A percentile compares a stretch with the other conserved stretches of the same genome.
Evolutionary conservation across 2,888 invertebrate genomes (phyloP).

Genomic region (Pelosia muscerda): DNA sequence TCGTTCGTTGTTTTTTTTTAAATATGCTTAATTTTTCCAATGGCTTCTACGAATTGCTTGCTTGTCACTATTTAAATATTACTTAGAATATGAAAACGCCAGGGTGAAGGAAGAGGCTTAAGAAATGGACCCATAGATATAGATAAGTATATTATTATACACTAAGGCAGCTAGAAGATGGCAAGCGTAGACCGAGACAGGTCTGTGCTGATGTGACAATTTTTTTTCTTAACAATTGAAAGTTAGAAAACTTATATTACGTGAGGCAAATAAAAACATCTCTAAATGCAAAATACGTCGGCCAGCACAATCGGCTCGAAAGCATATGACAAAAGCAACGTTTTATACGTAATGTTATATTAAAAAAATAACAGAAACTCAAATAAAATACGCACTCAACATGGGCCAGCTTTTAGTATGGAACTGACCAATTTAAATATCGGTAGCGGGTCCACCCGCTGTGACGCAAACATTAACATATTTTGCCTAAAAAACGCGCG

Average conservation of each 20-base stretch:
- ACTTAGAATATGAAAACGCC: too few species aligned
- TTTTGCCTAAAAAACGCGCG: slow-evolving; percentile 79
- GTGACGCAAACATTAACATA: slow-evolving; percentile 81
- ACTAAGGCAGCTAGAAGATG: too few species aligned
- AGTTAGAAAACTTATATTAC: not conserved
- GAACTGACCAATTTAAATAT: slow-evolving; percentile 79
- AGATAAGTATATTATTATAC: too few species aligned
- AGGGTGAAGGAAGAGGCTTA: too few species aligned
- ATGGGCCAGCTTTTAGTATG: slow-evolving; percentile 36
- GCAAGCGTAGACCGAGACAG: too few species aligned
- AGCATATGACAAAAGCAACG: not conserved
- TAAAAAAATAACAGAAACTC: slow-evolving; percentile 37
- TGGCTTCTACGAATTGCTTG: too few species aligned
- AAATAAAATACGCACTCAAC: slow-evolving; percentile 34
- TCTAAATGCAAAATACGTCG: too few species aligned
- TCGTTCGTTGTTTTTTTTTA: not conserved
- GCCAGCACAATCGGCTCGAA: too few species aligned
- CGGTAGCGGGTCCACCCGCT: slow-evolving; percentile 72
- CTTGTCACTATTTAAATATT: too few species aligned
- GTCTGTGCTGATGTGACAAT: too few species aligned
- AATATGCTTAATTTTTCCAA: not conserved
- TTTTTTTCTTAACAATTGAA: not conserved
- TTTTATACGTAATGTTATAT: not conserved
- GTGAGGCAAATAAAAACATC: too few species aligned
- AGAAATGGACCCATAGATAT: too few species aligned